These are phyloP conservation scores for Hesperophylax magnus DNA, from an alignment of 1,140 invertebrate species.

Conservation along the genomic window DNA sequence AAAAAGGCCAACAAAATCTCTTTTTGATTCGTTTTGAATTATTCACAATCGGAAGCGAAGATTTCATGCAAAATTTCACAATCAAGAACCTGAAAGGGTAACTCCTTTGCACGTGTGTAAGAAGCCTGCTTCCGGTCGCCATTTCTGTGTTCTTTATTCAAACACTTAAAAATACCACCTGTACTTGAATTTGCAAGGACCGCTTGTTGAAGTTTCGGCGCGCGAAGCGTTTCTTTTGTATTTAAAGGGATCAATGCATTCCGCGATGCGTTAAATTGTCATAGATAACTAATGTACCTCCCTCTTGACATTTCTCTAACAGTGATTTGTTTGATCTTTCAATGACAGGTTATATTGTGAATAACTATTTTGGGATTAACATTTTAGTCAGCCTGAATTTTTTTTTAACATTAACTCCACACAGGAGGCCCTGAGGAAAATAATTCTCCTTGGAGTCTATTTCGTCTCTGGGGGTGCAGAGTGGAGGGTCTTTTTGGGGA, in stretches of 20 bases:
- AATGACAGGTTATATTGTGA: too few relatives aligned
- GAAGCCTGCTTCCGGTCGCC: slow-evolving; percentile 49
- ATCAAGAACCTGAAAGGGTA: slow-evolving; percentile 34
- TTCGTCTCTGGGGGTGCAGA: too few relatives aligned
- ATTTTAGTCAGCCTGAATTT: too few relatives aligned
- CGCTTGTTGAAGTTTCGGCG: slow-evolving; percentile 1
- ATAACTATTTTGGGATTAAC: too few relatives aligned
- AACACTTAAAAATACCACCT: slow-evolving; percentile 23
- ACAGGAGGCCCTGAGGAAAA: too few relatives aligned
- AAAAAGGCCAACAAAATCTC: slow-evolving; percentile 18
- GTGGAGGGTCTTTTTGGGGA: too few relatives aligned
- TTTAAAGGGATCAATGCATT: slow-evolving; percentile 20
- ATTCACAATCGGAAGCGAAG: slow-evolving; percentile 46
- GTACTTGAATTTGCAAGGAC: slow-evolving; percentile 5
- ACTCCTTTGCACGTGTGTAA: slow-evolving; percentile 54
- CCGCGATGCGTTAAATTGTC: slow-evolving; percentile 30
- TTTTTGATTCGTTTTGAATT: slow-evolving; percentile 26
- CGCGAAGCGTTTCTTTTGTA: background rate
- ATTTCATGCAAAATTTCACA: slow-evolving; percentile 45
- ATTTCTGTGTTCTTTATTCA: slow-evolving; percentile 7
- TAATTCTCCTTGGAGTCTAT: too few relatives aligned
- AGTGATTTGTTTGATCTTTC: too few relatives aligned
- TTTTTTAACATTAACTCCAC: too few relatives aligned
- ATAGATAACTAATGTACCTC: background rate
- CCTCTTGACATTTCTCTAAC: slow-evolving; percentile 26